Evolutionary conservation across 1,140 invertebrate genomes (phyloP).

Genomic region (Philopotamus ludificatus): DNA sequence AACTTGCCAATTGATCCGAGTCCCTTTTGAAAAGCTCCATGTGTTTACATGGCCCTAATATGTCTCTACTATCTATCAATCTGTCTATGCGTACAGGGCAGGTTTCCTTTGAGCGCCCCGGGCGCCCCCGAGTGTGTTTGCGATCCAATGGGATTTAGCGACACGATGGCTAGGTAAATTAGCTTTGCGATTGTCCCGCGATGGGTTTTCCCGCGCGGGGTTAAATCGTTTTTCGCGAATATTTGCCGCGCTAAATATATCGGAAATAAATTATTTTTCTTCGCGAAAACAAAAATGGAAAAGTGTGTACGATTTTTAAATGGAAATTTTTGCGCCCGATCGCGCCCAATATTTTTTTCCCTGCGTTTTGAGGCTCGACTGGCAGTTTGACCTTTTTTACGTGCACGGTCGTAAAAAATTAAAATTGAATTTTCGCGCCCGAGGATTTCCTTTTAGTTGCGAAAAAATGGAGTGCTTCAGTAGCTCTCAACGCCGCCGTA

Average conservation of each 20-base stretch:
- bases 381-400: background rate
- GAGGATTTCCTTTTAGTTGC: background rate
- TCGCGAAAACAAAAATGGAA: background rate
- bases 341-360: background rate
- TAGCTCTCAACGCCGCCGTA: too few relatives aligned
- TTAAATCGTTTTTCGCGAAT: conserved; percentile 21
- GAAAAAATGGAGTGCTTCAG: too few relatives aligned
- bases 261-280: conserved; percentile 14
- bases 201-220: conserved; percentile 1
- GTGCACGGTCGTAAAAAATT: background rate
- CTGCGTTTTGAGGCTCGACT: too few relatives aligned
- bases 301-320: background rate
- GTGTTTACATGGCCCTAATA: conserved; percentile 24
- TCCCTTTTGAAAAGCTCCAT: conserved; percentile 11
- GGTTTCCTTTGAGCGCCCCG: conserved; percentile 11
- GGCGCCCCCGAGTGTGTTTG: too few relatives aligned
- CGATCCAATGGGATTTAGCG: conserved; percentile 17
- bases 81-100: background rate
- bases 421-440: background rate
- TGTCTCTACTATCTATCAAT: conserved; percentile 18
- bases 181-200: conserved; percentile 17
- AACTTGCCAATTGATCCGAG: conserved; percentile 21
- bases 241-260: conserved; percentile 6
- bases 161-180: conserved; percentile 23
- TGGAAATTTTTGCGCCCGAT: background rate